phyloP scores from a whole-genome alignment of 2,113 vertebrate species.

The Strix uralensis region DNA sequence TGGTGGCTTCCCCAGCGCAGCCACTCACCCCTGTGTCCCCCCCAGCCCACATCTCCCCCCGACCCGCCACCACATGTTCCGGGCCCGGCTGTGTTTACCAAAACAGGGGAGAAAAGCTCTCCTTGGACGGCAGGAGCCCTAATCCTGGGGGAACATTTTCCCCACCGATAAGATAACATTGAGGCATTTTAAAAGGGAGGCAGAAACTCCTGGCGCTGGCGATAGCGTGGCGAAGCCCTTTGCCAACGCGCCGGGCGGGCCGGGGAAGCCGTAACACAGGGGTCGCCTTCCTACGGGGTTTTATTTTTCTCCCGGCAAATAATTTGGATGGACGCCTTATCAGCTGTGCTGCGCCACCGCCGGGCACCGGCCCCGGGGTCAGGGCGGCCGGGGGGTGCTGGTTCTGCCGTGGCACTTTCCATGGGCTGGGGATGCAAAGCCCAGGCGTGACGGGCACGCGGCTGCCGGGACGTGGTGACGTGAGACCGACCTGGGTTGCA shows the following conservation, averaged over 20 bases:
- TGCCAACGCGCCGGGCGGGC: neutral
- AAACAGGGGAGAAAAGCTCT: neutral
- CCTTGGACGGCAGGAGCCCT: neutral
- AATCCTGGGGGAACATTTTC: neutral
- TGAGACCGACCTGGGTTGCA: neutral
- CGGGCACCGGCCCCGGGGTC: neutral
- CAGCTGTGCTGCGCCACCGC: rapidly evolving
- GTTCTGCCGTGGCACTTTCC: rapidly evolving
- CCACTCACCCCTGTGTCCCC: rapidly evolving
- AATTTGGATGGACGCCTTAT: neutral
- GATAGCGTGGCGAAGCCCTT: neutral
- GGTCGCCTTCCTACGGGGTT: neutral
- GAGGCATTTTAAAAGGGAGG: neutral
- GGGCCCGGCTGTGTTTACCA: neutral
- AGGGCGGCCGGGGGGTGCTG: neutral
- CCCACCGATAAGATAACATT: constrained; percentile 63
- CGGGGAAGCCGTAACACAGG: neutral
- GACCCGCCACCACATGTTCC: neutral
- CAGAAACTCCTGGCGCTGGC: constrained; percentile 13
- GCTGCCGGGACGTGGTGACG: rapidly evolving
- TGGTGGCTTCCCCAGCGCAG: rapidly evolving
- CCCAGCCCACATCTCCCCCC: neutral
- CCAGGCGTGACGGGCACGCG: neutral
- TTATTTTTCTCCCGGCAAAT: neutral
- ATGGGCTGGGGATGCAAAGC: neutral